Base-by-base conservation (phyloP, 2,888 invertebrate genomes). In the Caenorhabditis doughertyi region DNA sequence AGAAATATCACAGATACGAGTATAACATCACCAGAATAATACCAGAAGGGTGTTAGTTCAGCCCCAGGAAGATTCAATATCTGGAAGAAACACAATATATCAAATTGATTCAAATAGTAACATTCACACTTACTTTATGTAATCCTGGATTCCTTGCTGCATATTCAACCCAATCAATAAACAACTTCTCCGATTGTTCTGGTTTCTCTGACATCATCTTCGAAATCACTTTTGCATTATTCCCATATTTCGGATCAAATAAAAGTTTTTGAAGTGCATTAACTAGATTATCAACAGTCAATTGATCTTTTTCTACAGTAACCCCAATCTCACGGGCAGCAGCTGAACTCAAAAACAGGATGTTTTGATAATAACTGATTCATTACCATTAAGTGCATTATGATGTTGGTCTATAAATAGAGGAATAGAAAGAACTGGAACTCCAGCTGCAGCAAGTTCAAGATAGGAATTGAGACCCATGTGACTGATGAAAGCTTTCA, bases 391-490 rank as follows among this genome's bases (percentile, higher is more conserved):
- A 11, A 68, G 47, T 4, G 79, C 76, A 53, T 79, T 84, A 47
- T 81, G 73, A 35, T 70, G 64, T 35, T 89, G 89, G 56, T 89
- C 88, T 16, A 80, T 84, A 44, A 89, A 88, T 5, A 88, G 49
- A 16, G 89, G 88, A 25, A 89, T 72, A 3, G 84, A 53, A 1
- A 89, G 47, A 42, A 84, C 68, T 11, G 89, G 89, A 62, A 84
- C 81, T 55, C 89, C 89, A 1, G 85, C 76, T 35, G 81, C 53
- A 3, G 85, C 49, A 3, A 82, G 39, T 67, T 89, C 89, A 11
- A 85, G 42, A 58, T 83, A 84, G 9, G 85, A 86, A 72, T 89
- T 88, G 25, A 85, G 72, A 8, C 89, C 89, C 81, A 83, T 73
- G 44, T 89, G 88, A 42, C 85, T 85, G 55, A 89, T 85, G 65